Evolutionary conservation across 2,888 invertebrate species (phyloP), one percentile per base, ranked within the genome.

Genomic region (Pteria penguin): DNA sequence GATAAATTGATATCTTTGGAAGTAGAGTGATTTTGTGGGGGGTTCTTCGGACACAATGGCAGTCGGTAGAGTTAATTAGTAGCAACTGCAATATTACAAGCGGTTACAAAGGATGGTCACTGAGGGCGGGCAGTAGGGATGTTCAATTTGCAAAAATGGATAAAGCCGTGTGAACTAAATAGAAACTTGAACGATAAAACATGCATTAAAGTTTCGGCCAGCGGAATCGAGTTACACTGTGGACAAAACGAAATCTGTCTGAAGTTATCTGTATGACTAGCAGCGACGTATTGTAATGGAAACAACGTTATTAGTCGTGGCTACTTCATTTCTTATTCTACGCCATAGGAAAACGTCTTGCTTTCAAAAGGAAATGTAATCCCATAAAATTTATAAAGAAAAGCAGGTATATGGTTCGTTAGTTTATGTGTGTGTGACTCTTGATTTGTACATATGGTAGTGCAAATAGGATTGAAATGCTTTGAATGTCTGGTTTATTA

Each of bases 11-110:
- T 55, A 57, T 57, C 24, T 8, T 68, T 68, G 11, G 52, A 57
- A 31, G 11, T 31, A 55, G 33, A 68, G 31, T 29, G 57, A 11
- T 18, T 52, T 54, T 14, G 52, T 57, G 68, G 68, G 66, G 55
- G 68, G 29, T 68, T 57, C 32, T 57, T 68, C 11, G 68, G 24
- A 18, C 11, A 52, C 27, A 68, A 32, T 29, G 31, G 31, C 32
- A 68, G 22, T 57, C 55, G 55, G 8, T 45, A 14, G 57, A 29
- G 33, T 60, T 68, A 68, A 68, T 68, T 68, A 68, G 55, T 68
- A 57, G 68, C 32, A 55, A 31, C 5, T 22, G 57, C 57, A 57
- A 31, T 55, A 57, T 68, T 68, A 68, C 57, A 57, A 14, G 31
- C 52, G 31, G 26, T 29, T 57, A 68, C 32, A 68, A 11, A 26